A percentile compares a stretch with the other conserved stretches of the same genome.
Conservation (phyloP, 2,797 vertebrate genomes). For the Peromyscus aztecus region DNA sequence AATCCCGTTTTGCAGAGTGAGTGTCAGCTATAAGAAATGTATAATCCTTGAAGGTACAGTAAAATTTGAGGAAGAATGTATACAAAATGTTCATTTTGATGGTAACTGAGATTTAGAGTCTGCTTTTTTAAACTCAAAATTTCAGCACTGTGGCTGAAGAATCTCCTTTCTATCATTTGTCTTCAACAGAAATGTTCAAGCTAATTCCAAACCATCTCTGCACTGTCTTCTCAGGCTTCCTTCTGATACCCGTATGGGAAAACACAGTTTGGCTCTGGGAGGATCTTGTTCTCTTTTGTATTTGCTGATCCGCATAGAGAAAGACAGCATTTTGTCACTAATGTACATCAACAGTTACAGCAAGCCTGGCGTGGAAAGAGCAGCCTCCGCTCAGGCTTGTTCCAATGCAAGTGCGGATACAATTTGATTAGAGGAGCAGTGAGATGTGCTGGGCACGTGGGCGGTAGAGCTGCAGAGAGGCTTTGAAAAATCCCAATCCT, state of each 20-base stretch:
- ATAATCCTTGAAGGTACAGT: slow-evolving; percentile 21
- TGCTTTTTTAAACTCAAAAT: neutral
- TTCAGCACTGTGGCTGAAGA: neutral
- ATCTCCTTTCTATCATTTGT: neutral
- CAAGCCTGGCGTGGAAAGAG: neutral
- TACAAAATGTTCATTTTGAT: neutral
- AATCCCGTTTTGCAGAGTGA: slow-evolving; percentile 46
- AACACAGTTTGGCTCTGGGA: neutral
- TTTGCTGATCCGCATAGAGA: neutral
- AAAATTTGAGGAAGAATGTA: neutral
- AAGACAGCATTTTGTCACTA: slow-evolving; percentile 40
- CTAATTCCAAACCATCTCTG: neutral
- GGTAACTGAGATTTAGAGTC: slow-evolving; percentile 12
- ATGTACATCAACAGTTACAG: neutral
- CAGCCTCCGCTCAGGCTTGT: slow-evolving; percentile 57
- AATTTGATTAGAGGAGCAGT: slow-evolving; percentile 78
- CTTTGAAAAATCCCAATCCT: slow-evolving; percentile 90
- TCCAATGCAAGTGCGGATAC: slow-evolving; percentile 76
- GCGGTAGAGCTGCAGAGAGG: slow-evolving; percentile 74
- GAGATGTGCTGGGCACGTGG: slow-evolving; percentile 67
- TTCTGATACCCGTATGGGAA: neutral
- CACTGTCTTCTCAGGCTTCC: neutral
- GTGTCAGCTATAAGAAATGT: neutral
- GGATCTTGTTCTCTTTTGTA: slow-evolving; percentile 17
- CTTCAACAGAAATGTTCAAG: neutral